These are phyloP conservation scores for Brachypteracias leptosomus DNA, from an alignment of 2,113 vertebrate genomes.

Conservation along the genomic window DNA sequence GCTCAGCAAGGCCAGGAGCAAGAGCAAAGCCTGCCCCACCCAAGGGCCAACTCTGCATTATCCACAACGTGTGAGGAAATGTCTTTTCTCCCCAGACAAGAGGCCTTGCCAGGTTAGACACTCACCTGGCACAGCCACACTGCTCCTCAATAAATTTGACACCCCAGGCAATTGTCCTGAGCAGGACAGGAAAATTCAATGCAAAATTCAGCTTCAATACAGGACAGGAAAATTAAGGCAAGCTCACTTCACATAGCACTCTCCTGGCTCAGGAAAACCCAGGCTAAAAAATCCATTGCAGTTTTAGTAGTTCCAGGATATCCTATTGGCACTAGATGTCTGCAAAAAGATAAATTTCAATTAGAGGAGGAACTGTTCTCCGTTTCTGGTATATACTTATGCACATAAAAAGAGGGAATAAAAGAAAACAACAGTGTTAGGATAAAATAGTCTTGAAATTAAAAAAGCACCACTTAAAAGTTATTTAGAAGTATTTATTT, in stretches of 20 bases:
- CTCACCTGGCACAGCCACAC: accelerated
- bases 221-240: not conserved
- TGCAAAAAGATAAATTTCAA: not conserved
- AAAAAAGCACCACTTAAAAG: not conserved
- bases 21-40: not conserved
- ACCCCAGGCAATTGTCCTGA: not conserved
- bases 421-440: not conserved
- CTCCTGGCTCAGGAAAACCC: not conserved
- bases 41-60: not conserved
- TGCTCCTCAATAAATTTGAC: not conserved
- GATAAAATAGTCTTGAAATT: not conserved
- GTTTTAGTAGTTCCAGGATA: not conserved
- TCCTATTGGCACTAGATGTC: not conserved
- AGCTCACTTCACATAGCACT: not conserved
- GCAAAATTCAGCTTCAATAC: not conserved
- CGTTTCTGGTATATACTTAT: not conserved
- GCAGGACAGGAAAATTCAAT: not conserved
- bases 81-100: not conserved
- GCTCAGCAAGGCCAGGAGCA: not conserved
- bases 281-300: not conserved
- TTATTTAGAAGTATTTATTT: not conserved
- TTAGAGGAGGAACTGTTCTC: not conserved
- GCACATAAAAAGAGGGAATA: not conserved
- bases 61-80: not conserved
- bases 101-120: not conserved